Base-by-base conservation (phyloP, 2,888 invertebrate genomes). In the Coenonympha arcania region DNA sequence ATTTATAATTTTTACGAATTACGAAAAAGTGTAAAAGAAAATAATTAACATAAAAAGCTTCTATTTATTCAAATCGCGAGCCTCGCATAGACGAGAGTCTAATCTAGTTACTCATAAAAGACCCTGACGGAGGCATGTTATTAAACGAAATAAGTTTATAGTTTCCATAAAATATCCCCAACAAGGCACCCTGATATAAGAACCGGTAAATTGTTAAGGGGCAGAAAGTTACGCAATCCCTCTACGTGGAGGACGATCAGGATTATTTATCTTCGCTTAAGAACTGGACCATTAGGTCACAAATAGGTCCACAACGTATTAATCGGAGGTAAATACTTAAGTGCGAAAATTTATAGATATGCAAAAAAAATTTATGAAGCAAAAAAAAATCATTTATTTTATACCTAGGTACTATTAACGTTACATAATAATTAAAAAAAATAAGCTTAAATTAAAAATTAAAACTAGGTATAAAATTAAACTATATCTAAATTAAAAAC, bases 91-190 rank as follows among this genome's bases (percentile, higher is more conserved):
- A 24, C 9, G 4, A 11, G 46, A 50, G 50, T 52, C 51, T 55
- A 55, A 59, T 54, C 51, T 46, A 52, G 48, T 52, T 56, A 53
- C 50, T 59, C 56, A 52, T 60, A 62, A 58, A 59, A 51, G 51
- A 37, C 49, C 55, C 44, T 52, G 41, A 58, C 49, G 44, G 42
- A 55, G 55, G 56, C 57, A 49, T 54, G 48, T 62, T 61, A 60
- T 56, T 59, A 59, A 55, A 57, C 59, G 56, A 59, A 61, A 64
- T 61, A 63, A 62, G 56, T 63, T 64, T 62, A 61, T 58, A 60
- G 57, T 62, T 60, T 56, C 56, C 55, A 61, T 61, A 60, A 60
- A 59, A 58, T 52, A 47, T 58, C 49, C 45, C 48, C 36, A 48
- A 45, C 49, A 40, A 52, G 36, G 28, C 36, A 22, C 22, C 31